Evolutionary conservation across 2,797 vertebrate genomes (phyloP).

Genomic region (Xiphorhynchus erythropygius): DNA sequence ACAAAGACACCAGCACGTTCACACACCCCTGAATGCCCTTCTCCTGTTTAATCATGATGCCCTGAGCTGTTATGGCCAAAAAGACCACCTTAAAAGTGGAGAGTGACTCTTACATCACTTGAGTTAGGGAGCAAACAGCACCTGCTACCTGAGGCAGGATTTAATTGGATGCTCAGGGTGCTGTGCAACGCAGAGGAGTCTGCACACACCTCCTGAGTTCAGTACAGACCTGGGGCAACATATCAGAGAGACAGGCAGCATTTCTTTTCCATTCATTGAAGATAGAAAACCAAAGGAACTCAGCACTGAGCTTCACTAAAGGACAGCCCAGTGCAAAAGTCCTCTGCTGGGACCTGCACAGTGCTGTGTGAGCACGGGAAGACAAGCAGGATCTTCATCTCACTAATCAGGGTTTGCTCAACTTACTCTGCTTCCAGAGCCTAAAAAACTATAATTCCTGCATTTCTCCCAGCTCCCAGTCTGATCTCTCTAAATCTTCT

Average conservation of each 20-base stretch:
- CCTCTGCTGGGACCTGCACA: neutral
- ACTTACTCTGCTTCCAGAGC: neutral
- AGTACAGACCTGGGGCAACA: neutral
- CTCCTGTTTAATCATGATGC: neutral
- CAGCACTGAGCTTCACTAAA: neutral
- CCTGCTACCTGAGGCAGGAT: neutral
- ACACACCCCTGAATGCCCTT: neutral
- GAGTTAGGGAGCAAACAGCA: neutral
- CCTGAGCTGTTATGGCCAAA: neutral
- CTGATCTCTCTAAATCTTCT: neutral
- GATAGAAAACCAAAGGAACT: neutral
- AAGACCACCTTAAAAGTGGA: neutral
- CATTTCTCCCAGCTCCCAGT: neutral
- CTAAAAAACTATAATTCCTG: neutral
- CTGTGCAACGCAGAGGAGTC: neutral
- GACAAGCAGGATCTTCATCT: neutral
- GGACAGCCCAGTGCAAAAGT: neutral
- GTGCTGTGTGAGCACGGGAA: neutral
- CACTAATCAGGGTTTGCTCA: neutral
- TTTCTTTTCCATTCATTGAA: neutral
- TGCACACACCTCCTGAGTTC: neutral
- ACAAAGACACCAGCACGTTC: neutral
- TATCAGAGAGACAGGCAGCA: neutral
- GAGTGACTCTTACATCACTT: rapidly evolving
- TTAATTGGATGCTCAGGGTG: neutral